Conservation (phyloP, 2,888 invertebrate genomes). For the Protonemura montana region DNA sequence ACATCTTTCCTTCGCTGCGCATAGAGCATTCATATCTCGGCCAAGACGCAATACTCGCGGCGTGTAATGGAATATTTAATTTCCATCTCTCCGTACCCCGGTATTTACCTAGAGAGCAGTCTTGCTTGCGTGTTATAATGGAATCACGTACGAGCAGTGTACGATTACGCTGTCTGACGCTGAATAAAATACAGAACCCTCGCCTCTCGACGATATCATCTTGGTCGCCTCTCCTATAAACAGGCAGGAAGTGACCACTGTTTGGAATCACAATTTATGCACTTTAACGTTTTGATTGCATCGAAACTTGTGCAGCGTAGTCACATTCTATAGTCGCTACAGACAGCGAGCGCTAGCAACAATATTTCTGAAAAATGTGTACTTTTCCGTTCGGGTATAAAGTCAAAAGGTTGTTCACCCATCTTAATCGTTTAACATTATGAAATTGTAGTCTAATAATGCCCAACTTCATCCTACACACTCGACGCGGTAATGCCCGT, state of each 20-base stretch:
- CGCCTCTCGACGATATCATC: not conserved
- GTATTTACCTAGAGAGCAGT: not conserved
- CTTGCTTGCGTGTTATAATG: not conserved
- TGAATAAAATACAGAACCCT: not conserved
- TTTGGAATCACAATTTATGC: not conserved
- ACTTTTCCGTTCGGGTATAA: not conserved
- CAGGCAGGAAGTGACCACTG: not conserved
- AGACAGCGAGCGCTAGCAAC: not conserved
- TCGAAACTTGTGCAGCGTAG: not conserved
- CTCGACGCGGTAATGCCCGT: not conserved
- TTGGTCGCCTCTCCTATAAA: not conserved
- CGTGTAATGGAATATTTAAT: not conserved
- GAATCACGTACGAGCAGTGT: not conserved
- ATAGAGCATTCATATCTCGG: not conserved
- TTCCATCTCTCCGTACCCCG: not conserved
- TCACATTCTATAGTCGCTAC: not conserved
- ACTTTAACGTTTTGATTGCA: not conserved
- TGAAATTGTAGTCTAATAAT: not conserved
- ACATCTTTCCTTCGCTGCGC: not conserved
- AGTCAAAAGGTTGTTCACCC: slow-evolving; percentile 12
- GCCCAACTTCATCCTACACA: not conserved
- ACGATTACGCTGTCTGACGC: not conserved
- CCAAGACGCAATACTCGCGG: not conserved
- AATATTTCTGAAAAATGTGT: not conserved
- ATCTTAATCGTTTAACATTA: not conserved